Evolutionary conservation across 2,888 invertebrate genomes (phyloP).

Genomic region (Drosophila diplacantha): DNA sequence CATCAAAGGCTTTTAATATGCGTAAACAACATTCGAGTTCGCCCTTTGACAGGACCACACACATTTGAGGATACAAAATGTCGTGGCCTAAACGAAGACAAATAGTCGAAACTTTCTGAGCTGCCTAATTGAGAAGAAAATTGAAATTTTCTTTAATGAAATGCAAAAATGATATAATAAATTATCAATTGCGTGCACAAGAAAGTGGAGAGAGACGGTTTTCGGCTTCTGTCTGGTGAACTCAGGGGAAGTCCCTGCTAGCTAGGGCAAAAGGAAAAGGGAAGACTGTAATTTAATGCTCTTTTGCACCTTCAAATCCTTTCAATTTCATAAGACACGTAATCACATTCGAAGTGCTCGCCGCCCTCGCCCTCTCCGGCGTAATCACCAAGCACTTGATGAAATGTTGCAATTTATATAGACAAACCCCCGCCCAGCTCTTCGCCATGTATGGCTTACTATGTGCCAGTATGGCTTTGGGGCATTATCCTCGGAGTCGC

Average conservation of each 20-base stretch:
- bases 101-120: constrained; percentile 61
- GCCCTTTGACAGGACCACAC: constrained; percentile 32
- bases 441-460: constrained; percentile 16
- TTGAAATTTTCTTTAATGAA: constrained; percentile 64
- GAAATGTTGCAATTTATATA: constrained; percentile 68
- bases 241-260: constrained; percentile 35
- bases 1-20: constrained; percentile 41
- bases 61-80: constrained; percentile 16
- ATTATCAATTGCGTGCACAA: constrained; percentile 32
- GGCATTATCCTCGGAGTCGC: constrained; percentile 45
- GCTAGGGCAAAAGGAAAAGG: constrained; percentile 7
- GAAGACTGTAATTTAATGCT: constrained; percentile 65
- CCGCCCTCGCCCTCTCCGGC: constrained; percentile 26
- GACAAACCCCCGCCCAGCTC: constrained; percentile 47
- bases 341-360: constrained; percentile 58
- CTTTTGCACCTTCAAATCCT: constrained; percentile 63
- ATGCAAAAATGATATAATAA: constrained; percentile 50
- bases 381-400: constrained; percentile 66
- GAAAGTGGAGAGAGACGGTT: not conserved
- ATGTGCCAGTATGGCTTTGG: constrained; percentile 20
- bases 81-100: constrained; percentile 54
- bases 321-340: constrained; percentile 62
- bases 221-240: constrained; percentile 21
- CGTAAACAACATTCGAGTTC: constrained; percentile 40
- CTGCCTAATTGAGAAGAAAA: constrained; percentile 68